phyloP scores from a whole-genome alignment of 2,888 invertebrate genomes.

The Dryobota labecula region DNA sequence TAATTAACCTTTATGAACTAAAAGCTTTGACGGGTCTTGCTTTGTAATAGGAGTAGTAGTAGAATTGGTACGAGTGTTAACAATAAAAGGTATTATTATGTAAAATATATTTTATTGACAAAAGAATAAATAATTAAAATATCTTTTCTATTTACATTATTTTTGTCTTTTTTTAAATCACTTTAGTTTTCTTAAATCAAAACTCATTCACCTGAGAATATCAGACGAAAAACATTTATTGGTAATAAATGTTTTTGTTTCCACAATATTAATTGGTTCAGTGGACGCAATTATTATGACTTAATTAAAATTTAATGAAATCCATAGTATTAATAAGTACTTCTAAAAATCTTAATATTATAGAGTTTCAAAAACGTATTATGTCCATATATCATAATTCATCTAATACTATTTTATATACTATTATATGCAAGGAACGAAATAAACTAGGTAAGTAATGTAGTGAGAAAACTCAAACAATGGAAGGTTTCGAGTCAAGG shows the following conservation, averaged over 20 bases:
- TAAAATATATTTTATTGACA: conserved; percentile 47
- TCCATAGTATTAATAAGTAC: conserved; percentile 22
- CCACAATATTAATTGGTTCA: conserved; percentile 16
- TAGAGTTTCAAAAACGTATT: conserved; percentile 20
- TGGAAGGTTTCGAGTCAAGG: background rate
- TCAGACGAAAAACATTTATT: background rate
- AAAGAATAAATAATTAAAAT: conserved; percentile 9
- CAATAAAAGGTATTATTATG: conserved; percentile 18
- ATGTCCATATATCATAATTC: background rate
- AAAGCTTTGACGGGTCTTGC: background rate
- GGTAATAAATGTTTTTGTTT: no score
- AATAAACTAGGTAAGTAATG: background rate
- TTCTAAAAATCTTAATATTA: conserved; percentile 27
- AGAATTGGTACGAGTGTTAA: background rate
- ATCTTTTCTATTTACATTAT: background rate
- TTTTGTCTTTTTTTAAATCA: conserved; percentile 36
- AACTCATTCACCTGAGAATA: background rate
- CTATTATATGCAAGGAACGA: background rate
- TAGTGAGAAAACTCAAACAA: background rate
- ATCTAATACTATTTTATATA: background rate
- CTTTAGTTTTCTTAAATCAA: conserved; percentile 9
- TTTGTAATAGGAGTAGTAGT: background rate
- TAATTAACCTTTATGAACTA: conserved; percentile 7
- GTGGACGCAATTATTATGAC: conserved; percentile 25
- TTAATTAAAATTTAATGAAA: conserved; percentile 21